A percentile compares a stretch with the other conserved stretches of the same genome.
These are phyloP conservation scores for Drosophila tristis DNA, from an alignment of 1,140 invertebrate species.

Conservation along the genomic window DNA sequence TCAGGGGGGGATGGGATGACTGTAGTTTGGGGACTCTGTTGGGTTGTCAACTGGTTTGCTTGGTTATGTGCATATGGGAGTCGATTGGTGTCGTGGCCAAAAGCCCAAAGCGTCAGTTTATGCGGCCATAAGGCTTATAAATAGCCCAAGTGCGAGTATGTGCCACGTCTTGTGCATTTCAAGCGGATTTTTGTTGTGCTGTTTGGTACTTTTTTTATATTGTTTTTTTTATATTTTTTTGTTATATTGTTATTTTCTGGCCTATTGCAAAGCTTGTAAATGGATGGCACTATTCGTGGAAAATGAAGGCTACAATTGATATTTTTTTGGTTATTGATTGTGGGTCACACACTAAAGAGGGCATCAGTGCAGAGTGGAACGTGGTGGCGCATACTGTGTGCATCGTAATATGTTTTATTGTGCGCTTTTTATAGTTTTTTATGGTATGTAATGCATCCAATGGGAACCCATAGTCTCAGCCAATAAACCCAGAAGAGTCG, in stretches of 20 bases:
- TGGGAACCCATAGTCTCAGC: too few species aligned
- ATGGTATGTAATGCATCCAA: too few species aligned
- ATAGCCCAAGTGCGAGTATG: conserved; percentile 47
- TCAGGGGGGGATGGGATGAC: conserved; percentile 1
- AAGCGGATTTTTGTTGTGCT: conserved; percentile 43
- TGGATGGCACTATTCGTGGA: background rate
- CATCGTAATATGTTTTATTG: too few species aligned
- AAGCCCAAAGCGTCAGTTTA: conserved; percentile 58
- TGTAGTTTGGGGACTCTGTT: background rate
- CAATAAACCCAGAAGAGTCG: too few species aligned
- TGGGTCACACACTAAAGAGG: background rate
- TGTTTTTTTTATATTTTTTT: background rate
- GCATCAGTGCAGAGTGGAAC: background rate
- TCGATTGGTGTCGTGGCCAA: conserved; percentile 72
- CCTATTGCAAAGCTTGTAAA: conserved; percentile 4
- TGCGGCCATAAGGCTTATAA: conserved; percentile 61
- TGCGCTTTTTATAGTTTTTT: too few species aligned
- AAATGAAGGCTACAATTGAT: conserved; percentile 45
- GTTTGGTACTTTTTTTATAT: background rate
- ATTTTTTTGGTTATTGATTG: conserved; percentile 29
- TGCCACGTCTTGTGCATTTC: conserved; percentile 53
- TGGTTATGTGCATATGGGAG: conserved; percentile 74
- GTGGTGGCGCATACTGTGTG: too few species aligned
- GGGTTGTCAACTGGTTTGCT: conserved; percentile 52
- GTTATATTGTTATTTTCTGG: conserved; percentile 11